These are phyloP conservation scores for Drosophila funebris DNA, from an alignment of 1,140 invertebrate genomes.

Conservation along the genomic window DNA sequence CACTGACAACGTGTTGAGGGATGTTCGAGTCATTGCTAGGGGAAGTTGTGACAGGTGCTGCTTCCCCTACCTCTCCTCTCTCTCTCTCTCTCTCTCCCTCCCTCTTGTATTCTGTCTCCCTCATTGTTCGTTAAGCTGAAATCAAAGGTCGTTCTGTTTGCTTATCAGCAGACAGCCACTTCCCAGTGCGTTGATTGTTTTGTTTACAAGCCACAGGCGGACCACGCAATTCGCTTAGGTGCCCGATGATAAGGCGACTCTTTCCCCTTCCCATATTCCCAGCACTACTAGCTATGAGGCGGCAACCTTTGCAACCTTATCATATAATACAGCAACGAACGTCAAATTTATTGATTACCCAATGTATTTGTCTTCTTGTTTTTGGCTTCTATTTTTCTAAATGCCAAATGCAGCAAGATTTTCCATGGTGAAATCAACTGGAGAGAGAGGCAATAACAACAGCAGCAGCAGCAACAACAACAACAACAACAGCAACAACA, in stretches of 20 bases:
- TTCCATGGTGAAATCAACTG: slow-evolving; percentile 53
- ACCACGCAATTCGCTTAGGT: slow-evolving; percentile 69
- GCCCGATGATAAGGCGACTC: slow-evolving; percentile 47
- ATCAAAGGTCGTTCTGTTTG: slow-evolving; percentile 56
- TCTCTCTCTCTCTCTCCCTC: neutral
- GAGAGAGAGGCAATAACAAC: slow-evolving; percentile 2
- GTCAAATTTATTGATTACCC: slow-evolving; percentile 60
- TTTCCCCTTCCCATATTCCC: neutral
- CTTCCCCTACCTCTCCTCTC: neutral
- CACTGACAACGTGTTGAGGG: slow-evolving; percentile 46
- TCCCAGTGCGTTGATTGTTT: slow-evolving; percentile 59
- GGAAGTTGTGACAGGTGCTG: neutral
- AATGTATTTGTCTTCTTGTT: neutral
- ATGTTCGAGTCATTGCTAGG: slow-evolving; percentile 5
- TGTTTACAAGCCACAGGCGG: slow-evolving; percentile 61
- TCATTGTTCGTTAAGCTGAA: slow-evolving; percentile 14
- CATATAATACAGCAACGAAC: slow-evolving; percentile 22
- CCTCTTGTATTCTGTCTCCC: neutral
- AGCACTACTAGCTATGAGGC: neutral
- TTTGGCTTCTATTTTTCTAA: slow-evolving; percentile 10
- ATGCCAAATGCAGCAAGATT: slow-evolving; percentile 19
- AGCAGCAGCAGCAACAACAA: slow-evolving; percentile 15
- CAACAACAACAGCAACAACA: slow-evolving; percentile 11
- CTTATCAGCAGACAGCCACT: slow-evolving; percentile 20
- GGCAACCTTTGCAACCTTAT: slow-evolving; percentile 22